Conservation (phyloP, 2,888 invertebrate genomes). For the Pyrocoelia pectoralis region DNA sequence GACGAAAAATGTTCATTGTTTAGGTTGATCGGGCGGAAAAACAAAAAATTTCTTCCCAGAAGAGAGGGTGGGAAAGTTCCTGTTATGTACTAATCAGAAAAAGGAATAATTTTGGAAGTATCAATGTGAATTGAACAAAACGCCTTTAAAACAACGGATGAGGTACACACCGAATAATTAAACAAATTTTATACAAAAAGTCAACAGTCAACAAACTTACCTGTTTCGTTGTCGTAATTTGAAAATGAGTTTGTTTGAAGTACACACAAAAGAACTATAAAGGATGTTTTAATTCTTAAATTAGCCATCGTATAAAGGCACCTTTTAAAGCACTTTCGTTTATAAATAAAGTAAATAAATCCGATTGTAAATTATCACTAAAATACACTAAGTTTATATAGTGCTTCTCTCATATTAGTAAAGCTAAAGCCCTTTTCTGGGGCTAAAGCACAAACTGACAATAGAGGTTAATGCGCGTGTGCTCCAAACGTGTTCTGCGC, state of each 20-base stretch:
- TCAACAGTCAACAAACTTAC: background rate
- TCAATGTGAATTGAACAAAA: too few species aligned
- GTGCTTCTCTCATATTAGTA: too few species aligned
- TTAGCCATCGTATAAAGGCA: slow-evolving; percentile 3
- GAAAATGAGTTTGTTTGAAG: background rate
- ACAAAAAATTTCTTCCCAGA: too few species aligned
- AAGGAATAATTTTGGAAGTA: too few species aligned
- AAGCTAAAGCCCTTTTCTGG: too few species aligned
- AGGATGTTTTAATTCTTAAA: background rate
- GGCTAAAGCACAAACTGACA: too few species aligned
- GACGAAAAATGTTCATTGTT: background rate
- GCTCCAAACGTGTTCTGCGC: background rate
- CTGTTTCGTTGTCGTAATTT: background rate
- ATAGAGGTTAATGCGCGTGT: background rate
- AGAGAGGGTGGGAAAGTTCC: too few species aligned
- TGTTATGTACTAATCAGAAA: too few species aligned
- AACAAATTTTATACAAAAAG: background rate
- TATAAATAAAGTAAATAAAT: slow-evolving; percentile 1
- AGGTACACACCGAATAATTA: background rate
- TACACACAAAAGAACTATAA: background rate
- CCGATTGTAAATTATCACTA: slow-evolving; percentile 1
- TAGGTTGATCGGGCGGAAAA: background rate
- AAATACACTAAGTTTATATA: background rate
- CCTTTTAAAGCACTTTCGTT: slow-evolving; percentile 1
- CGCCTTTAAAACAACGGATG: background rate